Evolutionary conservation across 2,888 invertebrate genomes (phyloP).

Genomic region (Cerceris ruficornis): DNA sequence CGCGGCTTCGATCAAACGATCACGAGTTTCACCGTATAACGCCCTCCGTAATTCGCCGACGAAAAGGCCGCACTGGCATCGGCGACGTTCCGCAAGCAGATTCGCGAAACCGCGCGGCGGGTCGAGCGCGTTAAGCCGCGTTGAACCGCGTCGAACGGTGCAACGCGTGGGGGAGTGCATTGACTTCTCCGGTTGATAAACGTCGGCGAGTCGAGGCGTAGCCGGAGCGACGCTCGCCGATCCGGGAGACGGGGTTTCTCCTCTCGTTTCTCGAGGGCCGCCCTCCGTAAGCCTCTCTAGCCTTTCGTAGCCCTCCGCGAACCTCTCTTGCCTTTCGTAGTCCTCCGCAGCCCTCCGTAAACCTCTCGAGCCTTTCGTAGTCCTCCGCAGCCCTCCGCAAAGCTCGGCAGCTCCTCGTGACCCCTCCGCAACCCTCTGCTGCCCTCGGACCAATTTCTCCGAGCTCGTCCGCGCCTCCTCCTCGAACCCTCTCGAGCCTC

Average conservation of each 20-base stretch:
- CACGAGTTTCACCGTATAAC: too few species aligned
- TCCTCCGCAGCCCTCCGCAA: too few species aligned
- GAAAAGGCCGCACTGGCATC: too few species aligned
- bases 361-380: too few species aligned
- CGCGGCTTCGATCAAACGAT: too few species aligned
- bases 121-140: too few species aligned
- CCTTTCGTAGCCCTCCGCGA: too few species aligned
- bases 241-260: conserved; percentile 11
- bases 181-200: conserved; percentile 72
- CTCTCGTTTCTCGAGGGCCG: conserved; percentile 5
- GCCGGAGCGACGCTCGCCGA: conserved; percentile 13
- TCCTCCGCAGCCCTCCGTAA: too few species aligned
- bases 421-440: conserved; percentile 7
- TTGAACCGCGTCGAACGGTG: conserved; percentile 20
- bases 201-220: conserved; percentile 42
- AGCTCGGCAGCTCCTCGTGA: neutral
- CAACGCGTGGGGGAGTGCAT: conserved; percentile 72
- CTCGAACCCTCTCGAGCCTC: conserved; percentile 49
- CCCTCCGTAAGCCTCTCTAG: neutral
- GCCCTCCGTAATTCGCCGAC: too few species aligned
- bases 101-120: too few species aligned
- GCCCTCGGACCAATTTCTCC: conserved; percentile 53
- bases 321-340: too few species aligned
- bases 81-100: too few species aligned
- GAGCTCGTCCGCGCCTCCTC: conserved; percentile 43